Evolutionary conservation across 1,140 invertebrate genomes (phyloP), one percentile per base, ranked within the genome.

Genomic region (Temnothorax nylanderi): DNA sequence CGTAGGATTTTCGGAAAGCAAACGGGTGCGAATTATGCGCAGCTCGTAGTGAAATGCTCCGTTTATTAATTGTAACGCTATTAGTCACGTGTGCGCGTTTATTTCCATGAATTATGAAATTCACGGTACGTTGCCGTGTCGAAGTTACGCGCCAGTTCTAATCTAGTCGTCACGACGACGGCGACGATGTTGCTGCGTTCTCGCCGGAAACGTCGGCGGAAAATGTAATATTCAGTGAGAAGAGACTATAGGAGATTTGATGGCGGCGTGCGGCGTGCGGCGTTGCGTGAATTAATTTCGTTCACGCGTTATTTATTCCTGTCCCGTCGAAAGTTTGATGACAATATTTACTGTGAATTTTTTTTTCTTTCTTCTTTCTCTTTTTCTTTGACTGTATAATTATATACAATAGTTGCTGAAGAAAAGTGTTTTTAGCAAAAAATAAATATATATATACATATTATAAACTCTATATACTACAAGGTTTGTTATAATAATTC

Each of bases 51-150:
- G 26, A 60, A 84, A 62, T 74, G 54, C 41, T 74, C 69, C 69
- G 67, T 56, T 67, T 84, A 84, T 75, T 84, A 84, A 84, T 84
- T 75, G 54, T 75, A 84, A 84, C 54, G n/a, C 80, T 34, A 58
- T 75, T 84, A 84, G 69, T 74, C 37, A 41, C 54, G 67, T 32
- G 41, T 44, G 80, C 18, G 51, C 69, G 69, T 84, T 84, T 84
- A 84, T 84, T 75, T 84, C 80, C 41, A 41, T 60, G 69, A 84
- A 74, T 75, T 84, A 75, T 84, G 69, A 84, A 84, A 84, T 84
- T 84, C 69, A 84, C 41, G 67, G 37, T 60, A 75, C 80, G 69
- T 34, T 72, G 67, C 54, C 49, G 26, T 58, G 41, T 75, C 80
- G 80, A 84, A 84, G 80, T 74, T 84, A 60, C 41, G 54, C 51